phyloP scores from a whole-genome alignment of 2,113 vertebrate genomes.

The Salvelinus namaycush region DNA sequence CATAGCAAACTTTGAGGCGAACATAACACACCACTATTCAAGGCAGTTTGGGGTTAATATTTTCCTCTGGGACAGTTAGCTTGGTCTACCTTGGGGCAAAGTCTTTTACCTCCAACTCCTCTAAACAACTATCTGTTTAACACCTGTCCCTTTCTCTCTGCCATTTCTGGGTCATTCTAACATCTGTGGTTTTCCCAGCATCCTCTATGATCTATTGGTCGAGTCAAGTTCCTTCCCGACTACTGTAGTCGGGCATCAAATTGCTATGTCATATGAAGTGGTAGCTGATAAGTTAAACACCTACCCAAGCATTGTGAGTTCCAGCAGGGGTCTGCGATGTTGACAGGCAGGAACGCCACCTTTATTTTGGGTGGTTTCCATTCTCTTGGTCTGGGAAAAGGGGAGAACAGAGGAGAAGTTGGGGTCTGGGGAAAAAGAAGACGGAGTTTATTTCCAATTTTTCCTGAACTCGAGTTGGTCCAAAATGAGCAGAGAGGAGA shows the following conservation, averaged over 20 bases:
- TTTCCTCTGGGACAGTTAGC: not conserved
- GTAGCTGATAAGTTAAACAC: too few relatives aligned
- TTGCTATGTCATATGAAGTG: too few relatives aligned
- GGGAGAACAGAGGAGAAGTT: too few relatives aligned
- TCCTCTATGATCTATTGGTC: not conserved
- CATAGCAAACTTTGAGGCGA: not conserved
- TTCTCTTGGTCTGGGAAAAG: too few relatives aligned
- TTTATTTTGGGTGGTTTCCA: too few relatives aligned
- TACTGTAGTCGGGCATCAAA: too few relatives aligned
- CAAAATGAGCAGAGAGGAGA: too few relatives aligned
- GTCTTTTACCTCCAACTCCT: not conserved
- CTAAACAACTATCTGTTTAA: not conserved
- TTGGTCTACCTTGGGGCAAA: not conserved
- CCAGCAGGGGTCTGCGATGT: not conserved
- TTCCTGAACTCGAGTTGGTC: too few relatives aligned
- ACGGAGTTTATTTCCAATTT: too few relatives aligned
- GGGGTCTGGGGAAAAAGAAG: too few relatives aligned
- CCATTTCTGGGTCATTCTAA: not conserved
- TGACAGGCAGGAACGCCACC: too few relatives aligned
- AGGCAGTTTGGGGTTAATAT: not conserved
- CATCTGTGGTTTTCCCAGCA: not conserved
- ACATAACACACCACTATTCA: not conserved
- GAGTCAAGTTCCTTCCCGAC: too few relatives aligned
- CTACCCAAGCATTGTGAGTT: not conserved
- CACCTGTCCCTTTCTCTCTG: not conserved